Evolutionary conservation across 2,113 vertebrate genomes (phyloP).

Genomic region (Puntigrus tetrazona): DNA sequence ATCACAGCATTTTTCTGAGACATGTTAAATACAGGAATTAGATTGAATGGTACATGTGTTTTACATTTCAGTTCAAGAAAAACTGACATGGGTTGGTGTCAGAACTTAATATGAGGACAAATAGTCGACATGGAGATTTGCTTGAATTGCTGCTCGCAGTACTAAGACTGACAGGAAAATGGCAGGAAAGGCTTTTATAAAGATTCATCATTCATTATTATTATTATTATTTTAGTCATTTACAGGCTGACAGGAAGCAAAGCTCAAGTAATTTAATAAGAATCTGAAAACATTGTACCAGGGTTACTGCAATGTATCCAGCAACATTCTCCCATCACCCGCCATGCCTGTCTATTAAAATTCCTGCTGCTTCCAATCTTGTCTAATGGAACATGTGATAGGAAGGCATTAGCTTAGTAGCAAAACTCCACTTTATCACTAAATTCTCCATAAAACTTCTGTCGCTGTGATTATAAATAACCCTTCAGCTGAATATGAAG

Average conservation of each 20-base stretch:
- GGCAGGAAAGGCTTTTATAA: neutral
- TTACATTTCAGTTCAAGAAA: conserved; percentile 3
- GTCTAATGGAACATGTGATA: conserved; percentile 6
- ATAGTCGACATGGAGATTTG: neutral
- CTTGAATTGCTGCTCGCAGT: neutral
- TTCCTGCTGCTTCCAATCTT: conserved; percentile 13
- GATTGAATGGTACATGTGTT: neutral
- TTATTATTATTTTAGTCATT: neutral
- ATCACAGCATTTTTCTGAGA: neutral
- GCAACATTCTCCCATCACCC: neutral
- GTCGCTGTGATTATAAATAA: neutral
- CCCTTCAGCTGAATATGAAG: neutral
- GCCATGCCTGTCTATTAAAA: neutral
- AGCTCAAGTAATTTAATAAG: neutral
- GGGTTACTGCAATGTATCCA: neutral
- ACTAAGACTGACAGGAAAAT: conserved; percentile 1
- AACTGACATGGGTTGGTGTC: neutral
- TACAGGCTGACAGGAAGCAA: neutral
- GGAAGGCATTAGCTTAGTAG: neutral
- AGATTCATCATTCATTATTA: neutral
- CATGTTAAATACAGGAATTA: neutral
- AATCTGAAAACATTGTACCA: neutral
- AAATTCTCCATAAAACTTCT: conserved; percentile 23
- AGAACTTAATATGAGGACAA: conserved; percentile 6
- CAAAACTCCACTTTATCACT: conserved; percentile 1